Percentiles rank a stretch among this genome's conserved stretches.
Evolutionary conservation across 2,113 vertebrate species (phyloP).

Genomic region (Morone saxatilis): DNA sequence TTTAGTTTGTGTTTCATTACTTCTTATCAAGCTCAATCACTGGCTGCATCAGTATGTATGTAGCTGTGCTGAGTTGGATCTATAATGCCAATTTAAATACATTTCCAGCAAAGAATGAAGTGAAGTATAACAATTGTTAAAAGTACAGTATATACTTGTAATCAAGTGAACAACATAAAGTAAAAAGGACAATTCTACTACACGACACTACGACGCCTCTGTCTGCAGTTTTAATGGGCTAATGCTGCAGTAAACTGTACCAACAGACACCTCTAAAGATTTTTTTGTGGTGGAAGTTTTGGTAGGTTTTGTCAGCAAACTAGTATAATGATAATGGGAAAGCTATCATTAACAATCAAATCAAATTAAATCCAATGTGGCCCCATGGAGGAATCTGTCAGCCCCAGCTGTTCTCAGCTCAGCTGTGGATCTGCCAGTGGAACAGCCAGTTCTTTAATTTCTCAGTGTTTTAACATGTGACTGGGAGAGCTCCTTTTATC

Average conservation of each 20-base stretch:
- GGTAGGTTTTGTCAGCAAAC: neutral
- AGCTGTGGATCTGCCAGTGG: neutral
- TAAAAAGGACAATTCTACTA: neutral
- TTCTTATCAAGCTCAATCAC: constrained; percentile 23
- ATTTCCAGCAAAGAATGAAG: neutral
- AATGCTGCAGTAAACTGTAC: neutral
- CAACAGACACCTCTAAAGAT: neutral
- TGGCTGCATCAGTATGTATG: neutral
- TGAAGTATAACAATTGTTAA: too few relatives aligned
- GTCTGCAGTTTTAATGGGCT: neutral
- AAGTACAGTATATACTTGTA: neutral
- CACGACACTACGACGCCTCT: neutral
- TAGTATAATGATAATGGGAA: neutral
- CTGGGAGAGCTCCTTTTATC: neutral
- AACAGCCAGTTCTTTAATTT: neutral
- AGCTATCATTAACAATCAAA: neutral
- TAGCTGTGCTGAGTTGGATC: neutral
- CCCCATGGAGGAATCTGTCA: neutral
- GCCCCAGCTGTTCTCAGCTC: neutral
- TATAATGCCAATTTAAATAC: neutral
- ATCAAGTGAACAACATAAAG: neutral
- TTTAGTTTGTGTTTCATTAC: constrained; percentile 13
- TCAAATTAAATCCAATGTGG: neutral
- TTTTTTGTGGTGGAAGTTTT: neutral
- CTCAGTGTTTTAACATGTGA: neutral